Evolutionary conservation across 35 echinoderm and acorn worm species (phyloP), one percentile per base, ranked within the genome.

Genomic region (Anneissia japonica): DNA sequence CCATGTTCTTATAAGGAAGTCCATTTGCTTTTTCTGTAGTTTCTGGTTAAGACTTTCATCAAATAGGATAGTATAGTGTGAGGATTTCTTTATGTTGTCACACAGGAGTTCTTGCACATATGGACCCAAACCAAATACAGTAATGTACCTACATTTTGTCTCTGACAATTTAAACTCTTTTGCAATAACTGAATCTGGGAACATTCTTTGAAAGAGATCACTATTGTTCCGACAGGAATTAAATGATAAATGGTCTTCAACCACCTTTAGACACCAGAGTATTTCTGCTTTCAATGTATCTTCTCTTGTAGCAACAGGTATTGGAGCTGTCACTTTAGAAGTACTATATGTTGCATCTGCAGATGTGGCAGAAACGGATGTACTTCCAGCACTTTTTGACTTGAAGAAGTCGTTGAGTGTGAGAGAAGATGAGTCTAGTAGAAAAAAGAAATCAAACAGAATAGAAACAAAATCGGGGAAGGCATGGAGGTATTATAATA

Each of bases 161-260:
- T 89, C 88, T 76, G 80, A 83, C 0, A 83, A 81, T 77, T 40
- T 23, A 41, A 76, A 89, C 38, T 74, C 30, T 81, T 88, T 88
- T 64, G 87, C 87, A 83, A 88, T 89, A 17, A 72, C 88, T 40
- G 88, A 89, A 84, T 89, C 88, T 30, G 88, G 88, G 46, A 89
- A 89, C 88, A 89, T 89, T 32, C 88, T 74, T 40, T 75, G 81
- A 74, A 89, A 89, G 37, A 84, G 88, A 0, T 76, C 43, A 51
- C 51, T 74, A 77, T 83, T 89, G 38, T 89, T 31, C 31, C 30
- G 36, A 32, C 86, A 88, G 17, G 86, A 88, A 82, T 81, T 4
- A 35, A 88, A 88, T 43, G 86, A 88, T 31, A 80, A 88, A 35
- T 88, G 86, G 32, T 86, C 84, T 37, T 86, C 38, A 33, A 86